Percentiles rank a stretch among this genome's conserved stretches.
Conservation (phyloP, 2,888 invertebrate species). For the Eupithecia abbreviata region DNA sequence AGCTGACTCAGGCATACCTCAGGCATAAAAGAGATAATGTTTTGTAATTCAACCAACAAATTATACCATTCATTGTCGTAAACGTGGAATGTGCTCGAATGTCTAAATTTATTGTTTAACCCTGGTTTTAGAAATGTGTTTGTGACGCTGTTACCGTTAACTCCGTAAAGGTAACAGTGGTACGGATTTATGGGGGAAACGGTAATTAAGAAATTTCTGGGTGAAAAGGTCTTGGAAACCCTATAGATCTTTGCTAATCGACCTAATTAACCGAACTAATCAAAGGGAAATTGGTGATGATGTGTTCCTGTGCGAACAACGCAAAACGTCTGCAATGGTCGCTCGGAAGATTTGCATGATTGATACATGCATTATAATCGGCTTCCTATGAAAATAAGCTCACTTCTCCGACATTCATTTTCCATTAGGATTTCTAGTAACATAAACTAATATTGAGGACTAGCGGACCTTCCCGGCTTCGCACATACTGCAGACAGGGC, state of each 20-base stretch:
- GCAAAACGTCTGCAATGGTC: not conserved
- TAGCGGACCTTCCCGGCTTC: no score
- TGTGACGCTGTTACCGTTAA: slow-evolving; percentile 1
- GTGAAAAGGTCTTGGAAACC: not conserved
- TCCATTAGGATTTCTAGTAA: not conserved
- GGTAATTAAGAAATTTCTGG: not conserved
- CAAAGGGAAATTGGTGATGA: not conserved
- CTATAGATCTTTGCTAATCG: not conserved
- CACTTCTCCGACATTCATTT: not conserved
- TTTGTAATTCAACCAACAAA: slow-evolving; percentile 25
- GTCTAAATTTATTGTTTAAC: slow-evolving; percentile 23
- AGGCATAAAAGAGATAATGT: slow-evolving; percentile 19
- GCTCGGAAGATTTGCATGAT: not conserved
- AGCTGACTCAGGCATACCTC: slow-evolving; percentile 8
- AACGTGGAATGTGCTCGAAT: slow-evolving; percentile 25
- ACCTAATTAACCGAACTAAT: not conserved
- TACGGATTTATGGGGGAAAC: slow-evolving; percentile 6
- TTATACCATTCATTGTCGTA: slow-evolving; percentile 35
- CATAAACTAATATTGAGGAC: not conserved
- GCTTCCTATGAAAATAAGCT: not conserved
- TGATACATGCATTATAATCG: not conserved
- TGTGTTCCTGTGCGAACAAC: not conserved
- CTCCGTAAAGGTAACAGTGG: slow-evolving; percentile 6
- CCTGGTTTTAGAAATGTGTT: slow-evolving; percentile 17
- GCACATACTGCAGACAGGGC: no score